Evolutionary conservation across 2,113 vertebrate species (phyloP).

Genomic region (Malurus cyaneus): DNA sequence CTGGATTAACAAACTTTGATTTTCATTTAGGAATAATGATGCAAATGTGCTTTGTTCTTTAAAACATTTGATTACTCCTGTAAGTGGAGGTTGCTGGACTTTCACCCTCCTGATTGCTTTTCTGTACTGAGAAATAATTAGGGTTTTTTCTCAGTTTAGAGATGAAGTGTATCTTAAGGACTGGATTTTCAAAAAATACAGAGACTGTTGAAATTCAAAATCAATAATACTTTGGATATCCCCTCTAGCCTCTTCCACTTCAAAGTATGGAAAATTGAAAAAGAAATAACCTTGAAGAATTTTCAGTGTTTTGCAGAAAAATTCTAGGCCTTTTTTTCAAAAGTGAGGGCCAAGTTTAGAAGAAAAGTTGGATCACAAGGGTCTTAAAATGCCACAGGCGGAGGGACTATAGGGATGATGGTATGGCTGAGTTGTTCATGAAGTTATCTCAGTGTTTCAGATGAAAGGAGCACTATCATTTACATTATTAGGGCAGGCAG

Average conservation of each 20-base stretch:
- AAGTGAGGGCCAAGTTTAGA: background rate
- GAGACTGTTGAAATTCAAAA: background rate
- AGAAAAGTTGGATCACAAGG: background rate
- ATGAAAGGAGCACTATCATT: background rate
- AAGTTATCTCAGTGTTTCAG: background rate
- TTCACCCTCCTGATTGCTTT: background rate
- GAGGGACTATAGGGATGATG: background rate
- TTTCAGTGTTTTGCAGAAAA: background rate
- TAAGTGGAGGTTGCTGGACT: background rate
- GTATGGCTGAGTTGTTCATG: background rate
- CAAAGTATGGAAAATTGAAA: background rate
- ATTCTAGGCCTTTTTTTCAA: background rate
- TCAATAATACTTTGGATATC: background rate
- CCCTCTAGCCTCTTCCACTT: background rate
- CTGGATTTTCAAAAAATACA: background rate
- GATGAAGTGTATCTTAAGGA: background rate
- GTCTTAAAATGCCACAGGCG: background rate
- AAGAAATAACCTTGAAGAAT: background rate
- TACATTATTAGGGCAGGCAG: background rate
- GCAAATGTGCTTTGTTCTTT: background rate
- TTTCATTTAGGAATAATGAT: background rate
- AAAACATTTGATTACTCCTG: background rate
- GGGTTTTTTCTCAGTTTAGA: background rate
- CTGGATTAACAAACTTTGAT: background rate
- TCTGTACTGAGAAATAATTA: background rate